phyloP scores from a whole-genome alignment of 2,113 vertebrate genomes.

The Ramphastos sulfuratus region DNA sequence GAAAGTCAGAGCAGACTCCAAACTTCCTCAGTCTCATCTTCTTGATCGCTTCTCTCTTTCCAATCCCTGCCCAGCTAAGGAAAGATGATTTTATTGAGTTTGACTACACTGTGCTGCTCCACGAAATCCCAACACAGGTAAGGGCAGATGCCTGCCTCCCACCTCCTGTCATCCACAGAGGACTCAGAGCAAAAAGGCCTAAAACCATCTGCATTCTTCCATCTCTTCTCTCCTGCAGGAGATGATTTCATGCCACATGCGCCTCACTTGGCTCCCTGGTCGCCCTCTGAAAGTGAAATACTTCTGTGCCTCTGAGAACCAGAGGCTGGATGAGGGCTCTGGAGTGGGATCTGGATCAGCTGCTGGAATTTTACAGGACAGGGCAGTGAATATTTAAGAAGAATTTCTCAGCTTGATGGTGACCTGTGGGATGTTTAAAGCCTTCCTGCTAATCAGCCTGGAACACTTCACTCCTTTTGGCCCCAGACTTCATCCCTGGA shows the following conservation, averaged over 20 bases:
- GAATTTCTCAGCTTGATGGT: not conserved
- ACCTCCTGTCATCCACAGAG: not conserved
- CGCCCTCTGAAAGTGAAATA: slow-evolving; percentile 67
- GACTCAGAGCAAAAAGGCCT: fast-evolving
- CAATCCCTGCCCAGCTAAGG: slow-evolving; percentile 48
- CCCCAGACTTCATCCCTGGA: not conserved
- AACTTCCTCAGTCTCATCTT: fast-evolving
- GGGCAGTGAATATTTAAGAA: slow-evolving; percentile 2
- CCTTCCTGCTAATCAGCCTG: not conserved
- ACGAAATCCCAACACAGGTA: slow-evolving; percentile 76
- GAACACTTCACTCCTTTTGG: not conserved
- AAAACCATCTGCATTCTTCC: not conserved
- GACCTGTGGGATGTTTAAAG: not conserved
- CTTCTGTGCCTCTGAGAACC: slow-evolving; percentile 34
- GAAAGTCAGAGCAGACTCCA: not conserved
- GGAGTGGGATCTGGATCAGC: slow-evolving; percentile 49
- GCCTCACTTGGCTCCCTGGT: slow-evolving; percentile 67
- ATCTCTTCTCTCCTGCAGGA: slow-evolving; percentile 60
- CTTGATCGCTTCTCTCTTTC: not conserved
- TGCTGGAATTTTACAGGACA: not conserved
- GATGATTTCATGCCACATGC: slow-evolving; percentile 70
- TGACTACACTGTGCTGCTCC: slow-evolving; percentile 69
- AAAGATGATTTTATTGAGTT: slow-evolving; percentile 60
- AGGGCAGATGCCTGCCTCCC: not conserved
- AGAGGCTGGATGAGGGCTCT: slow-evolving; percentile 21